These are phyloP conservation scores for Tor tambroides DNA, from an alignment of 2,113 vertebrate genomes.

Conservation along the genomic window DNA sequence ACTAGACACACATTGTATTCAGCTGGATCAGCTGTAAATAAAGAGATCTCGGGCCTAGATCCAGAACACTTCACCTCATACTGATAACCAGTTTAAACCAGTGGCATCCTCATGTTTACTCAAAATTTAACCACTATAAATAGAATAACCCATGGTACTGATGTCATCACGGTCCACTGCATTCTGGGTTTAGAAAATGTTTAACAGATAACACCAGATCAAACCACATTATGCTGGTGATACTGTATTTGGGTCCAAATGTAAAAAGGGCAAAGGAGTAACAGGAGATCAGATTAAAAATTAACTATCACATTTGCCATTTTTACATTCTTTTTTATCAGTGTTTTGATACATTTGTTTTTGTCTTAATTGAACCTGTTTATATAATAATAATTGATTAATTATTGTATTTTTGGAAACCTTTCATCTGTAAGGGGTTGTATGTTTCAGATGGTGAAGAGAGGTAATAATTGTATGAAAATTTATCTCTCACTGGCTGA, in stretches of 20 bases:
- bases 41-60: not conserved
- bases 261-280: not conserved
- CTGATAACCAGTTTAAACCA: slow-evolving; percentile 8
- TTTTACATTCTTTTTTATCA: not conserved
- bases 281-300: not conserved
- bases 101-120: not conserved
- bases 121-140: not conserved
- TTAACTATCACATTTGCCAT: not conserved
- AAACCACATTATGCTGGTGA: slow-evolving; percentile 25
- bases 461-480: not conserved
- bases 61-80: not conserved
- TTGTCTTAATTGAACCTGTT: not conserved
- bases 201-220: slow-evolving; percentile 52
- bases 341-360: not conserved
- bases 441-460: not conserved
- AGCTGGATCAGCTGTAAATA: slow-evolving; percentile 18
- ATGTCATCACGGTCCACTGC: not conserved
- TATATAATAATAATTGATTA: not conserved
- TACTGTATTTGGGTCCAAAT: slow-evolving; percentile 10
- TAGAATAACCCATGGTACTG: slow-evolving; percentile 21
- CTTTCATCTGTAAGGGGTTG: not conserved
- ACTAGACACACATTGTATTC: not conserved
- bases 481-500: not conserved
- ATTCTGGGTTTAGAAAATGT: slow-evolving; percentile 26
- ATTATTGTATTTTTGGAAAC: not conserved